These are phyloP conservation scores for Plectrocnemia conspersa DNA, from an alignment of 1,140 invertebrate genomes.

Conservation along the genomic window DNA sequence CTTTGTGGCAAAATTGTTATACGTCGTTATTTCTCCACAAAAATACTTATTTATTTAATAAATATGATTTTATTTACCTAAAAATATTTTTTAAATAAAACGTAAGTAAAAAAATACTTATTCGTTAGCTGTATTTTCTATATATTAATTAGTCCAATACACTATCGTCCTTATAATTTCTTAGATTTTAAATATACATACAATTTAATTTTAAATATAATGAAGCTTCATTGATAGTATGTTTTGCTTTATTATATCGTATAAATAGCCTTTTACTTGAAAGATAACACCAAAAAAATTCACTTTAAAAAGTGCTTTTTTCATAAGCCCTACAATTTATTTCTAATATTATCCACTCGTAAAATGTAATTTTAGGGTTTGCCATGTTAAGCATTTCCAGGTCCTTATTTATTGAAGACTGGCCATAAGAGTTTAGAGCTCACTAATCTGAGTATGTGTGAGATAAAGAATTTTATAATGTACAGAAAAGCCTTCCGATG, in stretches of 20 bases:
- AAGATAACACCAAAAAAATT: constrained; percentile 6
- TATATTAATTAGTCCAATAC: neutral
- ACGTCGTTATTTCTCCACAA: neutral
- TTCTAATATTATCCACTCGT: too few relatives aligned
- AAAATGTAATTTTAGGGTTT: too few relatives aligned
- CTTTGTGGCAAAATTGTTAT: neutral
- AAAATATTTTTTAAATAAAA: too few relatives aligned
- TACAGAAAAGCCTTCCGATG: too few relatives aligned
- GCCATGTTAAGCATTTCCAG: too few relatives aligned
- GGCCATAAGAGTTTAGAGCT: too few relatives aligned
- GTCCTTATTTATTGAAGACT: too few relatives aligned
- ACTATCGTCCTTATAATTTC: neutral
- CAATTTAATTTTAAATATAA: neutral
- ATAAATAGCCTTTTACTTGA: neutral
- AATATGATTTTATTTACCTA: too few relatives aligned
- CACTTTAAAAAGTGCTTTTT: too few relatives aligned
- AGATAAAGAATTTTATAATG: too few relatives aligned
- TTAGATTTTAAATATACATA: neutral
- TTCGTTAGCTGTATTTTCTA: neutral
- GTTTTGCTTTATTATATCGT: neutral
- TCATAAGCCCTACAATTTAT: too few relatives aligned
- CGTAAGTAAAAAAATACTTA: neutral
- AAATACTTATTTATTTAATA: neutral
- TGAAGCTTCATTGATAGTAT: neutral
- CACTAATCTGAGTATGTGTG: too few relatives aligned